phyloP scores from a whole-genome alignment of 2,888 invertebrate genomes.

The Eupeodes luniger region DNA sequence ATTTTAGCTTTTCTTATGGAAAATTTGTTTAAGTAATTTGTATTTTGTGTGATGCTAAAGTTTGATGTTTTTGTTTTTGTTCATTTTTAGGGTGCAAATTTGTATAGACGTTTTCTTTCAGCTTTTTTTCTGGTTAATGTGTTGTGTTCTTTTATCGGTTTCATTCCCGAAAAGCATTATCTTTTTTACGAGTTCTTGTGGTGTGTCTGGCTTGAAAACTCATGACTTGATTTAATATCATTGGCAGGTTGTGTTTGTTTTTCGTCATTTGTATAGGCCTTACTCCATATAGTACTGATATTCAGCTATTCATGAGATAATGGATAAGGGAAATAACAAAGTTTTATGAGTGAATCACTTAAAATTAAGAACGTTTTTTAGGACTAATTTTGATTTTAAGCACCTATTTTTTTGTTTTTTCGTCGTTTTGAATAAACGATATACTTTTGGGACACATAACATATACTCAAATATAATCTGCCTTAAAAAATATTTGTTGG shows the following conservation, averaged over 20 bases:
- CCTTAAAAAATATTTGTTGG: no score
- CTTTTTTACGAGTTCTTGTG: conserved; percentile 20
- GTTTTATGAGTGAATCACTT: neutral
- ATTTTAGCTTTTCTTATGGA: conserved; percentile 13
- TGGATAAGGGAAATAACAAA: neutral
- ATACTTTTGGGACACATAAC: neutral
- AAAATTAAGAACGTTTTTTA: neutral
- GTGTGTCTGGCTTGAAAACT: neutral
- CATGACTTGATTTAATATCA: conserved; percentile 30
- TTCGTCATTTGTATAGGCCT: neutral
- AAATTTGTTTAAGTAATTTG: conserved; percentile 58
- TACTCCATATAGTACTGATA: neutral
- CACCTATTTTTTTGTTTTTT: neutral
- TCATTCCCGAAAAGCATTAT: neutral
- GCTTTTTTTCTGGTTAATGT: neutral
- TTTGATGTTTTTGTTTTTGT: conserved; percentile 13
- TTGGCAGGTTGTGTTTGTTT: conserved; percentile 9
- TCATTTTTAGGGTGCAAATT: neutral
- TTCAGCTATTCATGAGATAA: conserved; percentile 3
- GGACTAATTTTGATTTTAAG: neutral
- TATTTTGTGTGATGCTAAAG: neutral
- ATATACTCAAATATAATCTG: no score
- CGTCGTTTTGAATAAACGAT: conserved; percentile 5
- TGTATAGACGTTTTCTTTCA: neutral
- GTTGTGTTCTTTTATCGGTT: neutral